phyloP scores from a whole-genome alignment of 2,888 invertebrate genomes.

The Himalopsyche anomala region DNA sequence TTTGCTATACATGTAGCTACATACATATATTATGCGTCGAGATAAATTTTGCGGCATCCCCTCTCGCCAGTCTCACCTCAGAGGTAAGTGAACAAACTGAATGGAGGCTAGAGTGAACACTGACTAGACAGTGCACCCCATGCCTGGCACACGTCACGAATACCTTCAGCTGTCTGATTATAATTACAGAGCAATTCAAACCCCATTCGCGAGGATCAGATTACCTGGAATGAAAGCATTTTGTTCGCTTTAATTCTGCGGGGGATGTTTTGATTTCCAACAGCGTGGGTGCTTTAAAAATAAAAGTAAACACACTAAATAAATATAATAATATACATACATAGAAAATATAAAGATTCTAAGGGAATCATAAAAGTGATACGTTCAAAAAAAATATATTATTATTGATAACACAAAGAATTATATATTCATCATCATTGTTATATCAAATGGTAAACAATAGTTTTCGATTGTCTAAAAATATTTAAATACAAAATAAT shows the following conservation, averaged over 20 bases:
- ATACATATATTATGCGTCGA: background rate
- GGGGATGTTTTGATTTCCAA: conserved; percentile 31
- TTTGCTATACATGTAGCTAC: too few species aligned
- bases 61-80: conserved; percentile 21
- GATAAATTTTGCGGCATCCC: background rate
- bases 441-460: too few species aligned
- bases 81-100: conserved; percentile 49
- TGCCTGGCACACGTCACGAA: conserved; percentile 48
- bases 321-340: too few species aligned
- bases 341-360: too few species aligned
- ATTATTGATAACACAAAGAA: too few species aligned
- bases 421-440: too few species aligned
- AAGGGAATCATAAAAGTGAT: too few species aligned
- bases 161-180: conserved; percentile 54
- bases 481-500: too few species aligned
- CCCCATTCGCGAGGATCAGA: conserved; percentile 63
- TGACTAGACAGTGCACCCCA: conserved; percentile 43
- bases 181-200: conserved; percentile 64
- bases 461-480: too few species aligned
- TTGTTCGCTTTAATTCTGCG: conserved; percentile 47
- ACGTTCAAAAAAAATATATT: too few species aligned
- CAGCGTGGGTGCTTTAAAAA: conserved; percentile 14
- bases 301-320: background rate
- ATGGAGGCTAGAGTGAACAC: conserved; percentile 32
- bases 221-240: conserved; percentile 62